Evolutionary conservation across 2,113 vertebrate species (phyloP).

Genomic region (Apodemus speciosus): DNA sequence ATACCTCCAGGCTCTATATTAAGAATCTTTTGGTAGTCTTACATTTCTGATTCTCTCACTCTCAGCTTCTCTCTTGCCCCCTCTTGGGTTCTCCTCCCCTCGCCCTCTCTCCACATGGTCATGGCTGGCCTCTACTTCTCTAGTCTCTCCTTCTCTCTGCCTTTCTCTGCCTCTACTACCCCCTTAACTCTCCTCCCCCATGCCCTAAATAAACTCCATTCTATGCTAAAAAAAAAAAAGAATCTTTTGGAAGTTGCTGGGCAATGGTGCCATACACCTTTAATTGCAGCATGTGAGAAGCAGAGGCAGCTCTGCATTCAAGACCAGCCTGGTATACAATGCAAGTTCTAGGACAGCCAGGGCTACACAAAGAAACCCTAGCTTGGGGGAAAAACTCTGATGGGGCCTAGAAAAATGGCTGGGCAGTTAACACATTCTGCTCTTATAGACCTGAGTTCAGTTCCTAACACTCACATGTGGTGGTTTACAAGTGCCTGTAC

Average conservation of each 20-base stretch:
- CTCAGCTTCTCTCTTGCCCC: no score
- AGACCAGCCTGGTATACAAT: not conserved
- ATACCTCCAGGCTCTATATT: not conserved
- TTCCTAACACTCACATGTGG: not conserved
- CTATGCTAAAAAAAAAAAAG: no score
- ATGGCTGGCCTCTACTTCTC: no score
- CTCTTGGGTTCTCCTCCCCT: no score
- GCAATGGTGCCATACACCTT: not conserved
- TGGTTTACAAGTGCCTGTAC: not conserved
- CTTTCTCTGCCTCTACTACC: no score
- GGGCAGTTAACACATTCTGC: not conserved
- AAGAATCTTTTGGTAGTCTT: not conserved
- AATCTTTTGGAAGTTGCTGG: not conserved
- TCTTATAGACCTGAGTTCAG: not conserved
- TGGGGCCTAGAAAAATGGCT: not conserved
- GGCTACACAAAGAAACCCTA: not conserved
- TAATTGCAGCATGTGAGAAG: not conserved
- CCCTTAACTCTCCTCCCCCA: no score
- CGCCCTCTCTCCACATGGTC: no score
- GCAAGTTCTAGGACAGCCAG: not conserved
- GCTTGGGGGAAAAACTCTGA: not conserved
- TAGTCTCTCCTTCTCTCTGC: no score
- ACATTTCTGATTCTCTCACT: no score
- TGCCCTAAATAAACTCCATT: no score
- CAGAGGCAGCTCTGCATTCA: not conserved